Evolutionary conservation across 2,888 invertebrate species (phyloP).

Genomic region (Pachymerium ferrugineum): DNA sequence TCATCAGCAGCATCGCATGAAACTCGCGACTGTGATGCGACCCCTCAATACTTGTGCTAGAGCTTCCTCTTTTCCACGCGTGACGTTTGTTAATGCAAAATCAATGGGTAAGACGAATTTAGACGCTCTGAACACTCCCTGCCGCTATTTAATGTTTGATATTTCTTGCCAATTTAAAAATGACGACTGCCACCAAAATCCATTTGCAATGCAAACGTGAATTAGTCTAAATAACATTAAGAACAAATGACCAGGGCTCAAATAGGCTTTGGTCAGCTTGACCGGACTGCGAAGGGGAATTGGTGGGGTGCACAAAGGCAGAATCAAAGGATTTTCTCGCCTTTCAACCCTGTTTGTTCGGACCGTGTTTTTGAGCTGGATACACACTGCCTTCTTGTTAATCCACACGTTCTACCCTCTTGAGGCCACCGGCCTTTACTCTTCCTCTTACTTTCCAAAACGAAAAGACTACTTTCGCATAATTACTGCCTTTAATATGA

Average conservation of each 20-base stretch:
- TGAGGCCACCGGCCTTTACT: conserved; percentile 25
- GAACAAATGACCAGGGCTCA: conserved; percentile 20
- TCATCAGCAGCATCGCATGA: not conserved
- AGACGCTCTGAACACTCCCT: conserved; percentile 18
- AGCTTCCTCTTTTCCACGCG: conserved; percentile 17
- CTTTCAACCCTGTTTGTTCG: conserved; percentile 23
- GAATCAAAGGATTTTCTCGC: conserved; percentile 27
- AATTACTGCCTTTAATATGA: conserved; percentile 31
- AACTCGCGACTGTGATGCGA: conserved; percentile 11
- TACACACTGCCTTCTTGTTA: conserved; percentile 16
- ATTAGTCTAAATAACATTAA: conserved; percentile 27
- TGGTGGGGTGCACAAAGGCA: conserved; percentile 25
- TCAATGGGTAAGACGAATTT: conserved; percentile 32
- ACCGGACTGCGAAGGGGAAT: conserved; percentile 14
- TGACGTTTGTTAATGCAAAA: conserved; percentile 32
- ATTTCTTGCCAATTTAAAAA: conserved; percentile 21
- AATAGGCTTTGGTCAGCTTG: conserved; percentile 27
- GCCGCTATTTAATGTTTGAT: conserved; percentile 12
- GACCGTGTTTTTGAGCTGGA: conserved; percentile 17
- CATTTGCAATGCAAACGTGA: conserved; percentile 25
- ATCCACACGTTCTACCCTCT: conserved; percentile 8
- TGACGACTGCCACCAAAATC: conserved; percentile 18
- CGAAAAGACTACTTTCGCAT: conserved; percentile 27
- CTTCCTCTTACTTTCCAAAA: not conserved
- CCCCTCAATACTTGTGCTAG: not conserved